Evolutionary conservation across 2,797 vertebrate species (phyloP), one percentile per base, ranked within the genome.

Genomic region (Odontamblyopus lacepedii): DNA sequence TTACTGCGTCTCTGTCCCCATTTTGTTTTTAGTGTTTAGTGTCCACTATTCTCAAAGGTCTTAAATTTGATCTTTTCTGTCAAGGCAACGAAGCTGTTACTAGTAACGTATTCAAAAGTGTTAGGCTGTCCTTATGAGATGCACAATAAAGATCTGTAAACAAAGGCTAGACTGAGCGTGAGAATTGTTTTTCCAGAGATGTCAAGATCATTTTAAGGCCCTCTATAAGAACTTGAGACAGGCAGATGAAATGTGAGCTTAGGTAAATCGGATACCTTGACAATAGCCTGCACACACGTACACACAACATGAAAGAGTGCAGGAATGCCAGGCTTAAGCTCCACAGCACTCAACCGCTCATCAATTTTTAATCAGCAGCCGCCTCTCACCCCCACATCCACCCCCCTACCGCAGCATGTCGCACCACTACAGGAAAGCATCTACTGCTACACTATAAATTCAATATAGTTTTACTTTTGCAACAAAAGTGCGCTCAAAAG

Each of bases 331-430:
- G 51, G 80, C 81, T 81, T 80, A 57, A 78, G 84, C 85, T 84
- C 85, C 83, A 87, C 11, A 5, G 78, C 82, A 84, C 87, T 85
- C 85, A 86, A 84, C 80, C 83, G 76, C 79, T 84, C 88, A 92
- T 93, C 85, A 89, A 93, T 90, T 86, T 89, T 91, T 91, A 82
- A 94, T 91, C 78, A 87, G 81, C 9, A 84, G 82, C 84, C 88
- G 69, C 82, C 83, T 83, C 80, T 82, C 57, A 35, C 32, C 6
- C 32, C 32, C 32, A 35, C 32, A 2, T 4, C 8, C 30, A 5
- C 41, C 16, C 35, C 23, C 19, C 32, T 4, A 27, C 81, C 72
- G 77, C 78, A 72, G 67, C 74, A 63, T 16, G 6, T 75, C 77
- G 78, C 70, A 70, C 70, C 72, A 76, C 67, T 71, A 76, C 69